A percentile compares a stretch with the other conserved stretches of the same genome.
Evolutionary conservation across 2,797 vertebrate species (phyloP).

Genomic region (Etheostoma nigrum): DNA sequence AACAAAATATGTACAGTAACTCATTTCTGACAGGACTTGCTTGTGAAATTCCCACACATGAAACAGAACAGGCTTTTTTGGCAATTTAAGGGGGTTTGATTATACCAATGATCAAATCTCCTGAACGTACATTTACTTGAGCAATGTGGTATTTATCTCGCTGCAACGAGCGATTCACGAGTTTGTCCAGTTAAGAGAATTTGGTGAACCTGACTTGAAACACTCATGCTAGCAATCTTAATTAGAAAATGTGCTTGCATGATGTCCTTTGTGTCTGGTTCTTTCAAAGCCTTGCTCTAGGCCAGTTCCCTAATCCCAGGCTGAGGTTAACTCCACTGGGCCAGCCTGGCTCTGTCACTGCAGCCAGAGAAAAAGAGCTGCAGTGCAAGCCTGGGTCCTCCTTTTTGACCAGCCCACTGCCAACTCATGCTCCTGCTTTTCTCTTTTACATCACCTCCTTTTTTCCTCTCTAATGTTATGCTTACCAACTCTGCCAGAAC

Average conservation of each 20-base stretch:
- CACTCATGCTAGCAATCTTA: not conserved
- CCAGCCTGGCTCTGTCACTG: conserved; percentile 3
- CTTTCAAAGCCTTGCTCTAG: conserved; percentile 34
- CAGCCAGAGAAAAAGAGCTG: conserved; percentile 11
- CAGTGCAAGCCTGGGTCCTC: conserved; percentile 39
- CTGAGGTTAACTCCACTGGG: conserved; percentile 33
- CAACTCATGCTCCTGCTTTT: conserved; percentile 54
- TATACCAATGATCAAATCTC: too few relatives aligned
- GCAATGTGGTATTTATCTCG: not conserved
- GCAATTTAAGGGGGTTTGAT: not conserved
- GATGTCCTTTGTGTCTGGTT: not conserved
- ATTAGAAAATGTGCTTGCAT: not conserved
- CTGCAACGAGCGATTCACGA: not conserved
- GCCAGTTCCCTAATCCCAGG: conserved; percentile 27
- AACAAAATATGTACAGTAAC: too few relatives aligned
- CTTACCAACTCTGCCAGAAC: conserved; percentile 55
- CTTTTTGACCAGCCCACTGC: conserved; percentile 54
- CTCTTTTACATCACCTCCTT: conserved; percentile 46
- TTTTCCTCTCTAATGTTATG: conserved; percentile 59
- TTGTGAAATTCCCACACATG: too few relatives aligned
- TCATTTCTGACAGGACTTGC: too few relatives aligned
- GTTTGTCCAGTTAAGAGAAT: not conserved
- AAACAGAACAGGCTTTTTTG: not conserved
- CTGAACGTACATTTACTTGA: not conserved
- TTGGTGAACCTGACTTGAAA: not conserved